Conservation (phyloP, 2,888 invertebrate genomes). For the Pachydiplax longipennis region DNA sequence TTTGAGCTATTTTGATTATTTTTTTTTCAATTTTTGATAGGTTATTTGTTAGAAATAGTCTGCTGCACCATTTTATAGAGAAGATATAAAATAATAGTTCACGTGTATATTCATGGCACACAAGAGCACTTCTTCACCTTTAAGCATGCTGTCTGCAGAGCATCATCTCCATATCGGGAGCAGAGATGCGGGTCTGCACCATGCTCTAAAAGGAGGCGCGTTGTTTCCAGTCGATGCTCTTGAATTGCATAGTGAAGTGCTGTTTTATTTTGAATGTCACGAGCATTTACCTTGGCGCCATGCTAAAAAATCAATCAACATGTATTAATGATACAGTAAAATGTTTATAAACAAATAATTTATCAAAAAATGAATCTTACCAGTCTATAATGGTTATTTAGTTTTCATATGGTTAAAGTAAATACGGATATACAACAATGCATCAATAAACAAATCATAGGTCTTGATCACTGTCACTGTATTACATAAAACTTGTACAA, state of each 20-base stretch:
- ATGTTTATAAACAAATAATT: no score
- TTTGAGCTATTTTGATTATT: no score
- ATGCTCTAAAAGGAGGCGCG: conserved; percentile 77
- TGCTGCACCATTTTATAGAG: no score
- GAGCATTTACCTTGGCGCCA: conserved; percentile 85
- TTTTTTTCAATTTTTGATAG: no score
- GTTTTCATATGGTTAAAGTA: not conserved
- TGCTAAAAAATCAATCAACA: conserved; percentile 58
- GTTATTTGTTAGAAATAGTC: no score
- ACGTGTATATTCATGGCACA: not conserved
- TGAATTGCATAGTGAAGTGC: conserved; percentile 94
- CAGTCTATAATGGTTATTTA: not conserved
- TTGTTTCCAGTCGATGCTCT: conserved; percentile 82
- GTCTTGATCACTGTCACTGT: not conserved
- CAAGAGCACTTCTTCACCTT: conserved; percentile 59
- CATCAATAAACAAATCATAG: not conserved
- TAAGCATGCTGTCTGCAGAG: conserved; percentile 84
- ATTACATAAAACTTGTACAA: not conserved
- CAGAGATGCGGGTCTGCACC: conserved; percentile 80
- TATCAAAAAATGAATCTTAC: not conserved
- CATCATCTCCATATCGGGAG: conserved; percentile 87
- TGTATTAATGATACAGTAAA: no score
- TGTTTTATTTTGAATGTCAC: conserved; percentile 88
- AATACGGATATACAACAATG: not conserved
- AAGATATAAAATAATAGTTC: not conserved